A percentile compares a stretch with the other conserved stretches of the same genome.
Conservation (phyloP, 2,888 invertebrate species). For the Stratiomys singularior region DNA sequence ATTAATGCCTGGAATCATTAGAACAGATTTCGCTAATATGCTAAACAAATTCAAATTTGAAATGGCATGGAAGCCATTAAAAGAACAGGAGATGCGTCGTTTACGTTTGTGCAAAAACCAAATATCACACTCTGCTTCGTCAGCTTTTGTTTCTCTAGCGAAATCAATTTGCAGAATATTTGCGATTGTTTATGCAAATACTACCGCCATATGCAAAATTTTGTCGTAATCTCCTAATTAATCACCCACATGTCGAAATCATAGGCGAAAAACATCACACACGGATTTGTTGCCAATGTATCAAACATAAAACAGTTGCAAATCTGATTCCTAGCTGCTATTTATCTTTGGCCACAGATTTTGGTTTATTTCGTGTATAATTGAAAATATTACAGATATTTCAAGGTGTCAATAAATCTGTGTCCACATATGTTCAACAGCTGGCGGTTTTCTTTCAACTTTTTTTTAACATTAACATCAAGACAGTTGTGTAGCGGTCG, state of each 20-base stretch:
- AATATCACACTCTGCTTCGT: background rate
- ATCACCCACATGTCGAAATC: background rate
- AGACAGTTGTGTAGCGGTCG: background rate
- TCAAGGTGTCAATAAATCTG: background rate
- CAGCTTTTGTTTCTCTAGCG: too few species aligned
- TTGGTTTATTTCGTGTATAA: too few species aligned
- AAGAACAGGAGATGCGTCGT: background rate
- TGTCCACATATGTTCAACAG: background rate
- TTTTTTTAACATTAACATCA: background rate
- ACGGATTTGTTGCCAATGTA: too few species aligned
- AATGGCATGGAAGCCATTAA: background rate
- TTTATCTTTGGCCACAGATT: too few species aligned
- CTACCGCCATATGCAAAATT: constrained; percentile 14
- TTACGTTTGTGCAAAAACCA: background rate
- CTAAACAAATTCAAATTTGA: constrained; percentile 9
- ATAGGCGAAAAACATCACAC: background rate
- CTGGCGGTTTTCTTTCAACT: background rate
- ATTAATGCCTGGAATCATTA: too few species aligned
- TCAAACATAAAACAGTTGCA: too few species aligned
- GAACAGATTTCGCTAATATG: background rate
- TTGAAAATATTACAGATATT: background rate
- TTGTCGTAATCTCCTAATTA: constrained; percentile 13
- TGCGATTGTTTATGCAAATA: background rate
- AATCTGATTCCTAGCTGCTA: too few species aligned
- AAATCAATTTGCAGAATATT: too few species aligned